Base-by-base conservation (phyloP, 2,797 vertebrate species). In the Salmo trutta region DNA sequence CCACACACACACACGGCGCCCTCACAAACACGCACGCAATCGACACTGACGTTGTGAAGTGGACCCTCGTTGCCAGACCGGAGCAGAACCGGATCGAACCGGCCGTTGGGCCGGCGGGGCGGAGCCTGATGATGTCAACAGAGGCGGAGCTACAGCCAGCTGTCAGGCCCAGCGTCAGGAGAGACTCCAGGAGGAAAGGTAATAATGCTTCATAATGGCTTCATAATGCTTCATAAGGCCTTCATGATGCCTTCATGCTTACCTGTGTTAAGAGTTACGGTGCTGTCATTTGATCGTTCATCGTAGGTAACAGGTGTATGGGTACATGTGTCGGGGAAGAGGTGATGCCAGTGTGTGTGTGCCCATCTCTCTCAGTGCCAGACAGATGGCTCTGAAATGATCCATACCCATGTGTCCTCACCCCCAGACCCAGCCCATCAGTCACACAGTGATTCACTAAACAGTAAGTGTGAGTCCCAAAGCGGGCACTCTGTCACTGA, bases 71-170 rank as follows among this genome's bases (percentile, higher is more conserved):
- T 89, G 86, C 47, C 75, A 66, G 67, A 29, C 65, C 27, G 47
- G 52, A 65, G 86, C 88, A 80, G 31, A 85, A 84, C 70, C 85
- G 75, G 83, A 81, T 82, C 82, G 73, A 88, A 91, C 87, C 89
- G 83, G 79, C 90, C 85, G 82, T 74, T 87, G 17, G 19, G 29
- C 88, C 86, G 85, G 87, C 88, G 21, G 69, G 17, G 51, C 84
- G 89, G 91, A 92, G 83, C 81, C 89, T 81, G 89, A 93, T 87
- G 84, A 93, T 93, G 91, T 93, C 92, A 88, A 94, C 93, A 90
- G 93, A 95, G 93, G 93, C 93, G 76, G 94, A 95, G 88, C 92
- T 95, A 75, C 94, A 94, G 91, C 92, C 93, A 92, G 91, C 93
- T 90, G 91, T 93, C 90, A 92, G 93, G 92, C 93, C 93, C 89